Evolutionary conservation across 2,888 invertebrate genomes (phyloP), one percentile per base, ranked within the genome.

Genomic region (Philereme vetulata): DNA sequence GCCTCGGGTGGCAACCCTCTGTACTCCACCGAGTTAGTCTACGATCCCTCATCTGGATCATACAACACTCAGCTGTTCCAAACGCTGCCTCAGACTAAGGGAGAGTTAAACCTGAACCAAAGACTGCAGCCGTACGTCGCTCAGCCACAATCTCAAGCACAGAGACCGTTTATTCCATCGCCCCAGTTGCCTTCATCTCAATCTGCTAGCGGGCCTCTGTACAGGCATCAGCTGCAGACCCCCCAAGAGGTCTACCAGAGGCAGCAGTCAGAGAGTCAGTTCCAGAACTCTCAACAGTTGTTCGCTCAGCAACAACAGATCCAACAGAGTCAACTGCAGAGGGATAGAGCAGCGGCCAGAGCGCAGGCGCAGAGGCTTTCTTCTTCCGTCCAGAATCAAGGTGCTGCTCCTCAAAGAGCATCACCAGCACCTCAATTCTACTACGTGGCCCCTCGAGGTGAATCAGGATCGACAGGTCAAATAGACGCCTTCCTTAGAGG

Each of bases 401-500:
- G 67, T 70, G 60, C 82, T 66, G 74, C 72, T 33, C 85, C 78
- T 43, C 81, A 79, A 48, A 66, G 75, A 48, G 68, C 73, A 60
- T 68, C 75, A 65, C 68, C 79, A 59, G 66, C 80, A 34, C 81
- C 90, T 43, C 93, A 93, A 74, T 93, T 93, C 83, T 94, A 94
- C 82, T 95, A 93, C 81, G 90, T 94, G 38, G 93, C 94, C 38
- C 94, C 93, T 0, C 86, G 90, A 52, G 90, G 90, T 1, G 90
- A 94, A 60, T 77, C 81, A 0, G 75, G 78, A 38, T 94, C 95
- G 46, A 91, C 93, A 43, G 95, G 96, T 5, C 96, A 96, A 81
- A 96, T 97, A 75, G 96, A 96, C 80, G 95, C 96, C 58, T 97
- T 96, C 88, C 93, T 97, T 64, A 93, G 96, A 83, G 95, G 95